Evolutionary conservation across 2,797 vertebrate species (phyloP).

Genomic region (Coreius guichenoti): DNA sequence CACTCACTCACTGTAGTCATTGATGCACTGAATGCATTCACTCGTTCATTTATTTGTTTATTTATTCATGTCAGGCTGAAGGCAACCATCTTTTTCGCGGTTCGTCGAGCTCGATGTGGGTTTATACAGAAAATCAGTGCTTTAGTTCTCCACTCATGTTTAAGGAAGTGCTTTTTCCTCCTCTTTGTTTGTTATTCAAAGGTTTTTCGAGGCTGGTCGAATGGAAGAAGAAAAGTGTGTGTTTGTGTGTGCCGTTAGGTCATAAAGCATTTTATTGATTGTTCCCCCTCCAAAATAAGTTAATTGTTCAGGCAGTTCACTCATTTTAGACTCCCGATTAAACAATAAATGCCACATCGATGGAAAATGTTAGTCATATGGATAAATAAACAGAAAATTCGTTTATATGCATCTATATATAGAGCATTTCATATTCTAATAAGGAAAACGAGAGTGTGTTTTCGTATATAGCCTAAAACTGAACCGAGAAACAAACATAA

Average conservation of each 20-base stretch:
- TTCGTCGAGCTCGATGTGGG: not conserved
- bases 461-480: not conserved
- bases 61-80: not conserved
- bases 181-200: not conserved
- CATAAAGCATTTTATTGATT: slow-evolving; percentile 8
- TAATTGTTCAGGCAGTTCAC: not conserved
- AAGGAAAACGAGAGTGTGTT: not conserved
- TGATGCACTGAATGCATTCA: not conserved
- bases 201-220: not conserved
- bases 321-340: not conserved
- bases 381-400: not conserved
- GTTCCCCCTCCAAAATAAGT: not conserved
- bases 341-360: not conserved
- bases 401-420: not conserved
- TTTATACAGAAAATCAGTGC: not conserved
- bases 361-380: not conserved
- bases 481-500: not conserved
- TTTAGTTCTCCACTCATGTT: not conserved
- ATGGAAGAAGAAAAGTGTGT: not conserved
- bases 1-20: not conserved
- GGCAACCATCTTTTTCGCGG: not conserved
- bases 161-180: not conserved
- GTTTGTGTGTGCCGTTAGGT: not conserved
- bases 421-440: not conserved
- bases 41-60: slow-evolving; percentile 27